Evolutionary conservation across 2,113 vertebrate species (phyloP).

Genomic region (Aldabrachelys gigantea): DNA sequence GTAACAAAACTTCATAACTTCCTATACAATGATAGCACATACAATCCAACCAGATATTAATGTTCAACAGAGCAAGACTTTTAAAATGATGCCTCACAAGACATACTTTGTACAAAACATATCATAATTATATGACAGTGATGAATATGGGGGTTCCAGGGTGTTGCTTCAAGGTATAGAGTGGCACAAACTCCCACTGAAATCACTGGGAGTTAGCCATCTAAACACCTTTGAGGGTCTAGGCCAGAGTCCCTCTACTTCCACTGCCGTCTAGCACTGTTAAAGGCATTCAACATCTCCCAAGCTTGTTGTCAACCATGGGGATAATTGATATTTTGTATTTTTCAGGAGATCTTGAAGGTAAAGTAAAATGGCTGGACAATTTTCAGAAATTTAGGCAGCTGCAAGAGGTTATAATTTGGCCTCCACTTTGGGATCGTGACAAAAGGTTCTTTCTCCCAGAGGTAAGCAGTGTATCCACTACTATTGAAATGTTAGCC

Average conservation of each 20-base stretch:
- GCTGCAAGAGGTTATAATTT: constrained; percentile 88
- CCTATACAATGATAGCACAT: too few species aligned
- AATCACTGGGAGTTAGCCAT: not conserved
- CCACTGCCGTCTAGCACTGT: not conserved
- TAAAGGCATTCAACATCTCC: not conserved
- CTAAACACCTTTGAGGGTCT: not conserved
- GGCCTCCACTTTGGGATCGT: constrained; percentile 91
- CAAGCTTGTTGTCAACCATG: not conserved
- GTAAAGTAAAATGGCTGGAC: constrained; percentile 94
- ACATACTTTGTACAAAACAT: too few species aligned
- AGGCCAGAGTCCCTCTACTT: not conserved
- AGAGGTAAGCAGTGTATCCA: constrained; percentile 79
- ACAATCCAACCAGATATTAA: too few species aligned
- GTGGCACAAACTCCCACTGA: not conserved
- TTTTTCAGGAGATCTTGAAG: constrained; percentile 89
- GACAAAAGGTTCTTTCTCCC: constrained; percentile 91
- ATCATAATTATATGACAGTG: too few species aligned
- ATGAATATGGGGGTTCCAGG: too few species aligned
- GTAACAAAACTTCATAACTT: too few species aligned
- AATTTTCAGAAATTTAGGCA: constrained; percentile 92
- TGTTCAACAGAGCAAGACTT: too few species aligned
- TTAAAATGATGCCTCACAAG: too few species aligned
- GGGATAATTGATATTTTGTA: not conserved
- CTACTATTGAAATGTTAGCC: not conserved
- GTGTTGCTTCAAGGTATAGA: too few species aligned